Evolutionary conservation across 2,888 invertebrate species (phyloP), one percentile per base, ranked within the genome.

Genomic region (Dyspetes luteomarginatus): DNA sequence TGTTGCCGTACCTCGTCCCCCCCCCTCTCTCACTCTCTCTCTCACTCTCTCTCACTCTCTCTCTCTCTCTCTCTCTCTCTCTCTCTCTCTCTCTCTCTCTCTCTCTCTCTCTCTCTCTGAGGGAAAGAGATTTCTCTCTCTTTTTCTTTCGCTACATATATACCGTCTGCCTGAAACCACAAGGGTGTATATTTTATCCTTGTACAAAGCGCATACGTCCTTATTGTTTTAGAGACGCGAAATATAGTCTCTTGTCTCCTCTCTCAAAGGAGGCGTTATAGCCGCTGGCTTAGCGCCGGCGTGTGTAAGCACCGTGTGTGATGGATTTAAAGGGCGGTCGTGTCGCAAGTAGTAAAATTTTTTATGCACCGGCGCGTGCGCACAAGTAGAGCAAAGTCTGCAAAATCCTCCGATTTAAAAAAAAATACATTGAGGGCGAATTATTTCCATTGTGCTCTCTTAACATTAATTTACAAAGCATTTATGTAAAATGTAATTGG

Each of bases 281-380:
- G 43, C 62, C 67, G 58, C n/a, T 43, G 65, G 52, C 60, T n/a
- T n/a, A 22, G 41, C 52, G 72, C 52, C 41, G 41, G 50, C 55
- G 62, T 56, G 68, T 36, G 26, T 73, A 64, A 55, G 55, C 60
- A 74, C 30, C 58, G 62, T 41, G 52, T 43, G 64, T 36, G 74
- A 71, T 58, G 65, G 69, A 71, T 71, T 58, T 55, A 60, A 75
- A 67, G 56, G 62, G 48, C 69, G 69, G 19, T 22, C 15, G 60
- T 50, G 52, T 36, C 15, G 19, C 55, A 36, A 68, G 48, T 67
- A 60, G 71, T 30, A 30, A 56, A 71, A 15, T 28, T 67, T 58
- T 28, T n/a, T 69, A 74, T 64, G 73, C 45, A 78, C 22, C 48
- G 55, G 36, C 41, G 36, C 52, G 73, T 73, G 45, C 58, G 28